Conservation (phyloP, 1,140 invertebrate species). For the Hylyphantes graminicola region DNA sequence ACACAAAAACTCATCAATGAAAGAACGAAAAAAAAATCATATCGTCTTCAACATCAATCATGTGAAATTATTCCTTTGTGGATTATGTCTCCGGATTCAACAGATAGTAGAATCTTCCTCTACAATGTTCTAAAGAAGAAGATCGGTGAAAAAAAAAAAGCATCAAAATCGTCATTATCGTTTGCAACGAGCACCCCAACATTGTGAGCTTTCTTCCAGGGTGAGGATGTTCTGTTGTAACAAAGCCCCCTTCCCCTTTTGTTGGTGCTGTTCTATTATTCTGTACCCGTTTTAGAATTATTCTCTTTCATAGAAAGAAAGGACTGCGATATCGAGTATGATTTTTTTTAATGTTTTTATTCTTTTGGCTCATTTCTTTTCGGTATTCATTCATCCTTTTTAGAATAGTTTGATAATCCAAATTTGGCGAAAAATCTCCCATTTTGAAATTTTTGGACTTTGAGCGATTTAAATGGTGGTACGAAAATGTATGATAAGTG, state of each 20-base stretch:
- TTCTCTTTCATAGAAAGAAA: slow-evolving; percentile 48
- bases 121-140: slow-evolving; percentile 5
- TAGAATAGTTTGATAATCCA: too few species aligned
- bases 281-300: slow-evolving; percentile 37
- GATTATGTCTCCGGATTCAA: slow-evolving; percentile 57
- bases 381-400: neutral
- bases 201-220: slow-evolving; percentile 29
- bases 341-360: slow-evolving; percentile 17
- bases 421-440: too few species aligned
- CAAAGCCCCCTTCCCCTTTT: slow-evolving; percentile 46
- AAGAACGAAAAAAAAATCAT: slow-evolving; percentile 36
- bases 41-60: slow-evolving; percentile 60
- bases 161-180: slow-evolving; percentile 57
- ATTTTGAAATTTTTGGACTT: too few species aligned
- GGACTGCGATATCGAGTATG: slow-evolving; percentile 27
- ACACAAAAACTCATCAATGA: slow-evolving; percentile 1
- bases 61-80: slow-evolving; percentile 49
- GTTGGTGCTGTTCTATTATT: slow-evolving; percentile 56
- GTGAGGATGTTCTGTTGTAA: slow-evolving; percentile 26
- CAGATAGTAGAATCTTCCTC: slow-evolving; percentile 50
- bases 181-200: slow-evolving; percentile 21
- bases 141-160: slow-evolving; percentile 7
- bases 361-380: neutral
- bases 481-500: too few species aligned
- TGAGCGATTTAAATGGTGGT: too few species aligned